Evolutionary conservation across 2,113 vertebrate species (phyloP).

Genomic region (Gulo gulo): DNA sequence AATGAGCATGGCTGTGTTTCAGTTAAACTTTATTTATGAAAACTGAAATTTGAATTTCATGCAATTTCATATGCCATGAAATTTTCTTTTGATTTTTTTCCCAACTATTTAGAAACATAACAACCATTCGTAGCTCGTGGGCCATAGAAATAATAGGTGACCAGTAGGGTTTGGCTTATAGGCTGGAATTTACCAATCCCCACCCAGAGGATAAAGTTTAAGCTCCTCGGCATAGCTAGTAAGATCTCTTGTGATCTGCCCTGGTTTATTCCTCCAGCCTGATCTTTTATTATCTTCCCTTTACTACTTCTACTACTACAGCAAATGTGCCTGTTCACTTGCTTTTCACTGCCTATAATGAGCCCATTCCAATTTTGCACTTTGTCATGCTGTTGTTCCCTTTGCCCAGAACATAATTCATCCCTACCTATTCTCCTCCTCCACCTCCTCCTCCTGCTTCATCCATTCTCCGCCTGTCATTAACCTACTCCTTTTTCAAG

Average conservation of each 20-base stretch:
- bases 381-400: background rate
- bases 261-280: background rate
- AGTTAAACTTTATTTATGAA: background rate
- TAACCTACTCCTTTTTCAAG: background rate
- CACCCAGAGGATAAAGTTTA: background rate
- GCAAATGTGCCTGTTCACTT: background rate
- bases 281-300: background rate
- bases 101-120: background rate
- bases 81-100: background rate
- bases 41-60: conserved; percentile 18
- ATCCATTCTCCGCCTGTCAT: background rate
- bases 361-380: background rate
- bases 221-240: background rate
- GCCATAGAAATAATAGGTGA: background rate
- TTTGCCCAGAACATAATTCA: background rate
- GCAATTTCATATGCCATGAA: background rate
- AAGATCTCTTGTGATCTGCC: background rate
- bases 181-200: background rate
- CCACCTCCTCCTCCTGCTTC: no score
- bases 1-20: background rate
- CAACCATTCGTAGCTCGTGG: background rate
- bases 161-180: background rate
- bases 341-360: background rate
- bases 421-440: no score
- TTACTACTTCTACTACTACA: background rate